Evolutionary conservation across 2,888 invertebrate species (phyloP), one percentile per base, ranked within the genome.

Genomic region (Vesta saturnalis): DNA sequence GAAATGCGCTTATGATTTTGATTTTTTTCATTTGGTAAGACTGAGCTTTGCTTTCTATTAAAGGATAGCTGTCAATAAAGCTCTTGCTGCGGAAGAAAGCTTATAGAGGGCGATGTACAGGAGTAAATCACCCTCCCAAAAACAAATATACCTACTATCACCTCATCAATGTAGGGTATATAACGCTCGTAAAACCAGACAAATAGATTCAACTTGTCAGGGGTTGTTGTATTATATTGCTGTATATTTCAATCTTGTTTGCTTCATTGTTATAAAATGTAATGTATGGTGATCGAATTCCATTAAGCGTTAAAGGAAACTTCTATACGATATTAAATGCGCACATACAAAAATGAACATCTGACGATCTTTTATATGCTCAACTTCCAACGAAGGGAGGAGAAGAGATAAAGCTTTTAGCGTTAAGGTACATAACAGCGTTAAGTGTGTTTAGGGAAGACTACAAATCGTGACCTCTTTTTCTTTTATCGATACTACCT

Each of bases 191-290:
- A 71, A 39, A 71, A 71, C 46, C 46, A 62, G 65, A 69, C 64
- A 69, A 71, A 69, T 71, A 63, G 64, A 56, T 60, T 55, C 63
- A 69, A 69, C 66, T 59, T 69, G 69, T 69, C 69, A 66, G 65
- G 66, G 69, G 66, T 65, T 22, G 63, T 57, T 60, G 60, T 49
- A 61, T 59, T 61, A 65, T 65, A 69, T 65, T 61, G 64, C 69
- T 69, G 64, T 65, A 69, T 65, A 62, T 69, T 61, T 69, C 61
- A 65, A 69, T 64, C 58, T 47, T 60, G 64, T 68, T 67, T 60
- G 35, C 30, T 47, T 62, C 56, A 68, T 60, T 57, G 64, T 60
- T 60, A 64, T 57, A 56, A 64, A 57, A 55, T 22, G 55, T 52
- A 67, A 61, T 67, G 49, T 21, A 54, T 21, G 55, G 60, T 19